Conservation (phyloP, 2,888 invertebrate species). For the Tetramorium bicarinatum region DNA sequence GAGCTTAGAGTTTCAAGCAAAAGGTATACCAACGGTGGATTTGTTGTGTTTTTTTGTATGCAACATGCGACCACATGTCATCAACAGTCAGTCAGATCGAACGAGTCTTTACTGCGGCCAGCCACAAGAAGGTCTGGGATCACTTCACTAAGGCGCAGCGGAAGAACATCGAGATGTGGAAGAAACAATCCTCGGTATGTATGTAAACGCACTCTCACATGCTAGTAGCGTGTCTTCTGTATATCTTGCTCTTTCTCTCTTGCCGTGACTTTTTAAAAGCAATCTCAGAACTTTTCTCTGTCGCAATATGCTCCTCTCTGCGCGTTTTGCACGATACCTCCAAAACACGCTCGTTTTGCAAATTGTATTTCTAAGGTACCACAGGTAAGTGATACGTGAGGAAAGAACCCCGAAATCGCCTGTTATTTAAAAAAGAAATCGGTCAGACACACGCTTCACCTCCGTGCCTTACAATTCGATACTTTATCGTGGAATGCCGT, state of each 20-base stretch:
- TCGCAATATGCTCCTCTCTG: slow-evolving; percentile 68
- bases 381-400: slow-evolving; percentile 70
- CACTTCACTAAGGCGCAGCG: slow-evolving; percentile 99
- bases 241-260: slow-evolving; percentile 30
- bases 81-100: slow-evolving; percentile 98
- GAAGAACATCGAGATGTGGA: slow-evolving; percentile 99
- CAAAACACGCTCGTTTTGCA: slow-evolving; percentile 72
- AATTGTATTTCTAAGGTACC: slow-evolving; percentile 66
- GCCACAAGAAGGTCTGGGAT: slow-evolving; percentile 99
- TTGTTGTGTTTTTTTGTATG: slow-evolving; percentile 86
- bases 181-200: slow-evolving; percentile 97
- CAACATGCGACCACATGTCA: slow-evolving; percentile 85
- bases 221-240: slow-evolving; percentile 64
- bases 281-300: slow-evolving; percentile 60
- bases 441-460: slow-evolving; percentile 69
- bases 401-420: slow-evolving; percentile 20
- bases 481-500: slow-evolving; percentile 51
- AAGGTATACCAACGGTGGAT: slow-evolving; percentile 85
- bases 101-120: slow-evolving; percentile 98
- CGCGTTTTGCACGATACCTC: slow-evolving; percentile 71
- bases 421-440: slow-evolving; percentile 44
- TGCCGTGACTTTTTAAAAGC: slow-evolving; percentile 27
- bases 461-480: slow-evolving; percentile 58
- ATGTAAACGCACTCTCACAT: slow-evolving; percentile 75
- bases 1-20: slow-evolving; percentile 76